Evolutionary conservation across 2,113 vertebrate genomes (phyloP).

Genomic region (Protobothrops mucrosquamatus): DNA sequence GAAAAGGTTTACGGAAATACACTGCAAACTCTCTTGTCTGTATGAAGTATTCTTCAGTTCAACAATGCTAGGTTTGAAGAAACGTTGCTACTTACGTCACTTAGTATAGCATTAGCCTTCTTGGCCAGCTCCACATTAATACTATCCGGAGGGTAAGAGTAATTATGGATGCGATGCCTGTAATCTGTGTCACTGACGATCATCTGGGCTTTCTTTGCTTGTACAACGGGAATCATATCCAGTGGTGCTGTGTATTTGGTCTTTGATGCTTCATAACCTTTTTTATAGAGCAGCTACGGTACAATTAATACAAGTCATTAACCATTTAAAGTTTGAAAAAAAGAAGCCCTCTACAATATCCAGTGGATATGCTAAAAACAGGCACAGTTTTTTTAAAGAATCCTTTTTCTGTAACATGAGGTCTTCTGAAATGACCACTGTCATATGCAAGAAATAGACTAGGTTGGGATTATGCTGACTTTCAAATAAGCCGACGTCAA

Average conservation of each 20-base stretch:
- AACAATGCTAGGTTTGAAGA: not conserved
- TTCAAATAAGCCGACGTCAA: not conserved
- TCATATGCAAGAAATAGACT: not conserved
- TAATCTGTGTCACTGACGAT: conserved; percentile 83
- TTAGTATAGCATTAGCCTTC: conserved; percentile 82
- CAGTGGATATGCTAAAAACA: not conserved
- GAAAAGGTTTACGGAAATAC: not conserved
- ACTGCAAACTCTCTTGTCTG: not conserved
- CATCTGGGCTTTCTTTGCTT: conserved; percentile 87
- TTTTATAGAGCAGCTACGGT: conserved; percentile 84
- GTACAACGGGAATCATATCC: conserved; percentile 85
- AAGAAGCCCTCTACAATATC: not conserved
- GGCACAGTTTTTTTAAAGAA: not conserved
- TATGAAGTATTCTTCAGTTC: no score
- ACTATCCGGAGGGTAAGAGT: conserved; percentile 78
- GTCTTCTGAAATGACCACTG: not conserved
- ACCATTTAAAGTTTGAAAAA: not conserved
- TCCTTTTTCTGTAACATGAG: not conserved
- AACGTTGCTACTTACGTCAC: conserved; percentile 73
- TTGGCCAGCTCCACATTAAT: conserved; percentile 80
- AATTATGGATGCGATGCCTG: conserved; percentile 70
- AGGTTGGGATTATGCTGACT: not conserved
- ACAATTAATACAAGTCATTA: not conserved
- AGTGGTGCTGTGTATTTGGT: conserved; percentile 83
- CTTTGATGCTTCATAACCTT: conserved; percentile 87